Evolutionary conservation across 2,888 invertebrate species (phyloP), one percentile per base, ranked within the genome.

Genomic region (Tenthredo livida): DNA sequence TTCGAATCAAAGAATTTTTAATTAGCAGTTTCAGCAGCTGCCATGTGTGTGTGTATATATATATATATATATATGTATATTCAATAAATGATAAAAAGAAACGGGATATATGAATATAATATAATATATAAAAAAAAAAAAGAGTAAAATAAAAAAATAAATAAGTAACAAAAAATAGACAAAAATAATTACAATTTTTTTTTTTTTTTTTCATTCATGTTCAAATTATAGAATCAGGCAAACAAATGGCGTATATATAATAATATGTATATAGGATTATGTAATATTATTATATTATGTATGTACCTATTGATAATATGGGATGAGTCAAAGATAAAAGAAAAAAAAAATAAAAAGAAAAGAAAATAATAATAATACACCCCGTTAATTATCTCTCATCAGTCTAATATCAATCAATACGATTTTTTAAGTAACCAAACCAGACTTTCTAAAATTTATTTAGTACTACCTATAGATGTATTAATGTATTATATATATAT

Each of bases 391-490:
- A 54, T 54, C 54, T n/a, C n/a, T n/a, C 54, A 54, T 54, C 54
- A 54, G 54, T 54, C 54, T 54, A 54, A 54, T 47, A 54, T 47
- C 47, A 33, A 37, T 72, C 40, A 72, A 72, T 72, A n/a, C 73
- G 75, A 47, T 47, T 12, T 47, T 12, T 61, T 75, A 75, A 75
- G 75, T 75, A 75, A 75, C 75, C 75, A 47, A 75, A 75, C 75
- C 75, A 47, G 25, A 75, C n/a, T 43, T 75, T 10, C 75, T 29
- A n/a, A 33, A n/a, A 37, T 70, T 37, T 54, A 54, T 54, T n/a
- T 54, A 54, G 6, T 50, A 50, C 17, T 29, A 29, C 2, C 17
- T 50, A 50, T n/a, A 15, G 15, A 15, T 15, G 17, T 65, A 65
- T n/a, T n/a, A n/a, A n/a, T 65, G 21, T 25, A 33, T 5, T 7